A percentile compares a stretch with the other conserved stretches of the same genome.
Evolutionary conservation across 2,888 invertebrate species (phyloP).

Genomic region (Cyaniris semiargus): DNA sequence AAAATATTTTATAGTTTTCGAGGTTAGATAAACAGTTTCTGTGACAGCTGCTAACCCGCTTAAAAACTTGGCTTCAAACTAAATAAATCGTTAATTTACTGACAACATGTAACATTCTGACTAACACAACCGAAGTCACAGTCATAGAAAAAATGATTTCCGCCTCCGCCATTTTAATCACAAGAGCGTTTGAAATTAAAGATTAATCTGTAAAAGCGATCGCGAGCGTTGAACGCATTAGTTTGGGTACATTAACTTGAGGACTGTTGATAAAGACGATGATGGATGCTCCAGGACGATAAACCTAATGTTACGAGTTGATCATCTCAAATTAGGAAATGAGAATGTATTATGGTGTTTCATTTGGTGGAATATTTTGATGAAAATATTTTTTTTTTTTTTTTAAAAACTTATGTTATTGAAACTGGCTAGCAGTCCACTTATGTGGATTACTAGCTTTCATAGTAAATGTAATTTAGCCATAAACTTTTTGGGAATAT

Average conservation of each 20-base stretch:
- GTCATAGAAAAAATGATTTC: neutral
- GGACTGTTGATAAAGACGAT: conserved; percentile 46
- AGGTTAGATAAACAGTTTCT: too few relatives aligned
- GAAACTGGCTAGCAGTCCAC: too few relatives aligned
- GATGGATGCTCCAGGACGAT: conserved; percentile 43
- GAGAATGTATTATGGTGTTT: neutral
- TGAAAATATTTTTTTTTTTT: neutral
- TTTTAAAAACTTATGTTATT: neutral
- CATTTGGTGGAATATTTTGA: neutral
- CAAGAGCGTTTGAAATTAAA: conserved; percentile 9
- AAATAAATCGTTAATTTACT: too few relatives aligned
- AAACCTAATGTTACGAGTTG: conserved; percentile 10
- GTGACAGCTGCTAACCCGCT: too few relatives aligned
- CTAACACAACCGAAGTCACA: too few relatives aligned
- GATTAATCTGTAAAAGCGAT: conserved; percentile 3
- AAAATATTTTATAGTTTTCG: too few relatives aligned
- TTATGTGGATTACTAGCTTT: too few relatives aligned
- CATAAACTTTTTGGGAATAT: too few relatives aligned
- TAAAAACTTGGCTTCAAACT: too few relatives aligned
- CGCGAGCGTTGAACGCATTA: conserved; percentile 43
- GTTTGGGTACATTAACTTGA: conserved; percentile 54
- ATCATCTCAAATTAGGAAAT: conserved; percentile 36
- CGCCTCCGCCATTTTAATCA: neutral
- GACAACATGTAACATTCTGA: too few relatives aligned
- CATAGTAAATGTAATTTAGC: too few relatives aligned